A percentile compares a stretch with the other conserved stretches of the same genome.
Conservation (phyloP, 2,888 invertebrate species). For the Epicampocera succincta region DNA sequence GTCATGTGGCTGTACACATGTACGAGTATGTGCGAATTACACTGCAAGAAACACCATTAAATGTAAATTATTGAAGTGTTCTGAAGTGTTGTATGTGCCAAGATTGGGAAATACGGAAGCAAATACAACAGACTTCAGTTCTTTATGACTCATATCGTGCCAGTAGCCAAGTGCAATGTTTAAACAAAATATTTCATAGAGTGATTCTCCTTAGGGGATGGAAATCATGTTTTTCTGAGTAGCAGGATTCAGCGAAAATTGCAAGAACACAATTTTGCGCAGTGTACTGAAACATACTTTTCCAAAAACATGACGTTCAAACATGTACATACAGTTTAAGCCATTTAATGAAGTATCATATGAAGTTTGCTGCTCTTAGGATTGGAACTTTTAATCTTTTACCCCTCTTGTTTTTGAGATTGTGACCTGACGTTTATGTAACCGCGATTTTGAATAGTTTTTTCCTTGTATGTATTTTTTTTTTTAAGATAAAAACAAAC, state of each 20-base stretch:
- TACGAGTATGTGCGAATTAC: conserved; percentile 10
- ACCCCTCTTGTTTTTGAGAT: conserved; percentile 16
- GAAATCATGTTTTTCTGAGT: too few relatives aligned
- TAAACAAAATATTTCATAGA: too few relatives aligned
- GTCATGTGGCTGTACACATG: conserved; percentile 11
- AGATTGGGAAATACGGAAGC: too few relatives aligned
- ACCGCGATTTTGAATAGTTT: background rate
- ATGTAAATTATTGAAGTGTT: too few relatives aligned
- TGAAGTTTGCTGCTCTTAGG: background rate
- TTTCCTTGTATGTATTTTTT: background rate
- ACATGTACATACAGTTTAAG: conserved; percentile 3
- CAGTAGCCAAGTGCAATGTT: too few relatives aligned
- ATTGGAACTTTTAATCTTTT: conserved; percentile 34
- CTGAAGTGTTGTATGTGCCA: too few relatives aligned
- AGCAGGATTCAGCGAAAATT: too few relatives aligned
- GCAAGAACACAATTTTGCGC: background rate
- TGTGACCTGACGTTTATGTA: conserved; percentile 39
- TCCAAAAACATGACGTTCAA: background rate
- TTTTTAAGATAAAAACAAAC: background rate
- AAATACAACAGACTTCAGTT: too few relatives aligned
- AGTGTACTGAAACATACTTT: background rate
- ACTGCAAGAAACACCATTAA: conserved; percentile 4
- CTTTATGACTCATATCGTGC: too few relatives aligned
- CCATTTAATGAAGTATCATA: conserved; percentile 51
- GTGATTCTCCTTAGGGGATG: too few relatives aligned